Evolutionary conservation across 2,113 vertebrate species (phyloP), one percentile per base, ranked within the genome.

Genomic region (Lipotes vexillifer): DNA sequence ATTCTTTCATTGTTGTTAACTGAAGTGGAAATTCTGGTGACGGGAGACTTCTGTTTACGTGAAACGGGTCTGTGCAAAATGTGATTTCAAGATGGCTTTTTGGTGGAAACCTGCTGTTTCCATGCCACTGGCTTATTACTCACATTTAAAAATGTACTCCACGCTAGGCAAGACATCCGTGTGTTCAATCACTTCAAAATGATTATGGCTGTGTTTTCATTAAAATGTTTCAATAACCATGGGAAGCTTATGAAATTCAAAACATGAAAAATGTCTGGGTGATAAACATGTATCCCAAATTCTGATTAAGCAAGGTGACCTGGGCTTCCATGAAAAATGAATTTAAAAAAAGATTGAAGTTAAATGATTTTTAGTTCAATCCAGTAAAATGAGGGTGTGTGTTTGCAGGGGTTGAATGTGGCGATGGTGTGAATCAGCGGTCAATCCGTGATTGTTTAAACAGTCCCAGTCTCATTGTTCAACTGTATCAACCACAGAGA

Each of bases 11-110:
- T 44, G 75, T 57, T 94, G 86, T 87, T 88, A 87, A 97, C n/a
- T 68, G 66, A 97, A 27, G 33, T 86, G 59, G 92, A 88, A 94
- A 96, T 90, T 96, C 91, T 96, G 87, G 86, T 75, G 65, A 91
- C 0, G 59, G 93, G 78, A 96, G 68, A 92, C 93, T 97, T 97
- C 87, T 96, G 86, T 94, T 95, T 72, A 44, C 36, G 27, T 90
- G 80, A 96, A 80, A 57, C 57, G 82, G 75, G 46, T 83, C 80
- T 96, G 63, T 87, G 83, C 18, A 88, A 97, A 97, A 93, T 90
- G 84, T 95, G 89, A 97, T 89, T 96, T 97, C 93, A 97, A 97
- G 88, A 96, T 92, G 96, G 72, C 17, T 94, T 95, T 96, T 93
- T 41, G 52, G 93, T 95, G 36, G 86, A 98, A 93, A 88, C 52